Evolutionary conservation across 2,797 vertebrate genomes (phyloP), one percentile per base, ranked within the genome.

Genomic region (Argentina silus): DNA sequence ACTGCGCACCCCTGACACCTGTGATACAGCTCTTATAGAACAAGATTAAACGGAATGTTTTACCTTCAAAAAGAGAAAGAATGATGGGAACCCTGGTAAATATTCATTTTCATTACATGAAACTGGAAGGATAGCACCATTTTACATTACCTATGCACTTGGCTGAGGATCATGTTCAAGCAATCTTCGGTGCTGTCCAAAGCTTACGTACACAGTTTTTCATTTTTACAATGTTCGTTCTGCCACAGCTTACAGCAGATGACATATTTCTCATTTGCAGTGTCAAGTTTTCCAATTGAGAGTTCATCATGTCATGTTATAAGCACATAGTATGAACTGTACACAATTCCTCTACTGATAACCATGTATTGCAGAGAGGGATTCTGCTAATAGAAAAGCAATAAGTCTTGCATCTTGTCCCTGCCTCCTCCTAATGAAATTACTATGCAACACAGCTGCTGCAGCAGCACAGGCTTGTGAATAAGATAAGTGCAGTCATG

Each of bases 351-450:
- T 60, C 11, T 43, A 27, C 59, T 61, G 27, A 10, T 42, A 61
- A 61, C 47, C 11, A 21, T 72, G 12, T 56, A 43, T 36, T 73
- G 66, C 69, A 59, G 64, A n/a, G 77, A 83, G 72, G 56, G 76
- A 59, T 70, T 75, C 48, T 21, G 60, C 74, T 83, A 83, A 85
- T 79, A 73, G 72, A 67, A 72, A 75, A 82, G 78, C 74, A 78
- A 78, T 82, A 83, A 72, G 48, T 76, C 77, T 82, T 48, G 75
- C 75, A 44, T 74, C 42, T 60, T 57, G 64, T 82, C 66, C 65
- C 61, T 78, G 82, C 80, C 81, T 81, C 72, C 44, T 42, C 0
- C 55, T 89, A 86, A 90, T 87, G 81, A 73, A 90, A 87, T 81
- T 63, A 81, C 74, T 73, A 75, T 85, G 84, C 47, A 77, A 45